Evolutionary conservation across 2,113 vertebrate species (phyloP), one percentile per base, ranked within the genome.

Genomic region (Dipodomys spectabilis): DNA sequence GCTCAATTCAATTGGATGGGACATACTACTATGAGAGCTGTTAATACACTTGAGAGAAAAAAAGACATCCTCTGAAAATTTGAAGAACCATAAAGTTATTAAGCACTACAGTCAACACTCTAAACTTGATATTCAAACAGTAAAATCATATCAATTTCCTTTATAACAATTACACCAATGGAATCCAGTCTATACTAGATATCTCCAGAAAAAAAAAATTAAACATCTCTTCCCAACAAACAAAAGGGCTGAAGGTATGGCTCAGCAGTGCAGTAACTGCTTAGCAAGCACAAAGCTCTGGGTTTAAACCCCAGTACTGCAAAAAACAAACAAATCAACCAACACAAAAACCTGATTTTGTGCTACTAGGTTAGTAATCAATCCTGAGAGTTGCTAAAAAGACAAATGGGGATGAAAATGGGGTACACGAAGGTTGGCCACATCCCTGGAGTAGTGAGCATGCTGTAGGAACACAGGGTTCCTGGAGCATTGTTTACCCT

Each of bases 321-420:
- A 57, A 57, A 16, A 57, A 57, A 11, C 53, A 11, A 57, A 49
- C 49, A 1, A 49, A 49, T 10, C 10, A 49, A 49, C 49, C 49
- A 49, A 49, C 49, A 49, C 12, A 49, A 49, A 49, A 9, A 49
- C 10, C 49, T 57, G 27, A 27, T 88, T 73, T 72, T 82, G 49
- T 0, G 7, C 15, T 75, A 12, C 12, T 73, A 30, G 7, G 23
- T 64, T 65, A 72, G 22, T 53, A 44, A 25, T 45, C n/a, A 78
- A 39, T 73, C 91, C 75, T 86, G 45, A 80, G 35, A 86, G 45
- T 23, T 69, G 32, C 45, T 73, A 45, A 78, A 78, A 86, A 93
- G 16, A 64, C 71, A 91, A 45, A 6, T 1, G 2, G 7, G 13
- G 10, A 25, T 86, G 84, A 82, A 49, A 30, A 74, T 20, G 5